Evolutionary conservation across 2,888 invertebrate species (phyloP), one percentile per base, ranked within the genome.

Genomic region (Thymelicus sylvestris): DNA sequence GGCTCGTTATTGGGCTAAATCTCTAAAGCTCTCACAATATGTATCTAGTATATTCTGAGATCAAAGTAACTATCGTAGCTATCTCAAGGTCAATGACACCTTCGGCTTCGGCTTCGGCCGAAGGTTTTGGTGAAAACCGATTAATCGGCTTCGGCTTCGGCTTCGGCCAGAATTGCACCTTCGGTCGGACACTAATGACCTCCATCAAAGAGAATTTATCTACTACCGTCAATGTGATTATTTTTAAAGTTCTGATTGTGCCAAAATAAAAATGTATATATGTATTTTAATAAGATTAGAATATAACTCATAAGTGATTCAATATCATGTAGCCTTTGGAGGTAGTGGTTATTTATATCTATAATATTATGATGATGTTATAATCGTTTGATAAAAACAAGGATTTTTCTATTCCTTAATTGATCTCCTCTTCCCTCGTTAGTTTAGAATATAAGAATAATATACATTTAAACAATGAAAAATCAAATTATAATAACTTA

Each of bases 381-480:
- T 82, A 77, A 82, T 76, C 74, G 62, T 77, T 77, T 78, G 59
- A 69, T 79, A 77, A 75, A 74, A 67, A 76, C 72, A 76, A 77
- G 76, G 76, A 82, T 73, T 86, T 91, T 91, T 89, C 83, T 91
- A 91, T 91, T 89, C 90, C 89, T 78, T 86, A 76, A 87, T 91
- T 91, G 80, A 87, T 85, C 84, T 91, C 91, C 91, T 86, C 72
- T 80, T 80, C 88, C 89, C 88, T 84, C 76, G 71, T 71, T 74
- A 80, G 52, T 10, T 77, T 72, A 72, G 60, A 67, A 60, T 39
- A 8, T 71, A 66, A 66, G 65, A 52, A 72, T 41, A 71, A 66
- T 57, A 64, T 59, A 67, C 57, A 66, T 47, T 73, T 57, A 61
- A 50, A 52, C 55, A 52, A 60, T 64, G 50, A 31, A 55, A 63